These are phyloP conservation scores for Tenthredo scrophulariae DNA, from an alignment of 2,888 invertebrate species.

Conservation along the genomic window DNA sequence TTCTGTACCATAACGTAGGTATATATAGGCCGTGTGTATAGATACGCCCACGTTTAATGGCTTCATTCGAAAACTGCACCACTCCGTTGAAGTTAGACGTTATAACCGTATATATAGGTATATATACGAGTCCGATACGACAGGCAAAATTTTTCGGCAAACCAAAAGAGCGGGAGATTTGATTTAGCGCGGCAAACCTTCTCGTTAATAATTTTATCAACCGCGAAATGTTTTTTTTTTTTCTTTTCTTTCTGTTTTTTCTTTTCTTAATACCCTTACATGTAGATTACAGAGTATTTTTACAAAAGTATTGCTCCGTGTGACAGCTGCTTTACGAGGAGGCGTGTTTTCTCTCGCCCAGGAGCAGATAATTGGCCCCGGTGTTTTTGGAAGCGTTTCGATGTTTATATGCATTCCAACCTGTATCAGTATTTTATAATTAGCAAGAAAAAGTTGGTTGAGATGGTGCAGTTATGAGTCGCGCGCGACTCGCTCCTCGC, in stretches of 20 bases:
- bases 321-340: conserved; percentile 64
- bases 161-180: not conserved
- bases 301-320: not conserved
- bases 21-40: conserved; percentile 17
- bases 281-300: conserved; percentile 15
- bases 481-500: not conserved
- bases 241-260: not conserved
- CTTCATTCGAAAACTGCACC: conserved; percentile 68
- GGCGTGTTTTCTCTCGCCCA: conserved; percentile 66
- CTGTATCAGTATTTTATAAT: conserved; percentile 72
- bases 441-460: conserved; percentile 59
- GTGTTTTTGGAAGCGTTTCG: conserved; percentile 69
- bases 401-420: conserved; percentile 68
- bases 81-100: not conserved
- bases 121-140: not conserved
- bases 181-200: not conserved
- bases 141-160: not conserved
- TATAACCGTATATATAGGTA: not conserved
- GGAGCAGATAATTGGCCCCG: conserved; percentile 71
- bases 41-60: conserved; percentile 67
- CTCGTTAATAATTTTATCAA: conserved; percentile 2
- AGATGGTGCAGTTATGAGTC: conserved; percentile 26
- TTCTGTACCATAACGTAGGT: conserved; percentile 63
- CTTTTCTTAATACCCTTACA: not conserved
- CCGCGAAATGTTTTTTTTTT: not conserved